phyloP scores from a whole-genome alignment of 1,140 invertebrate species.

The Zaprionus gabonicus region DNA sequence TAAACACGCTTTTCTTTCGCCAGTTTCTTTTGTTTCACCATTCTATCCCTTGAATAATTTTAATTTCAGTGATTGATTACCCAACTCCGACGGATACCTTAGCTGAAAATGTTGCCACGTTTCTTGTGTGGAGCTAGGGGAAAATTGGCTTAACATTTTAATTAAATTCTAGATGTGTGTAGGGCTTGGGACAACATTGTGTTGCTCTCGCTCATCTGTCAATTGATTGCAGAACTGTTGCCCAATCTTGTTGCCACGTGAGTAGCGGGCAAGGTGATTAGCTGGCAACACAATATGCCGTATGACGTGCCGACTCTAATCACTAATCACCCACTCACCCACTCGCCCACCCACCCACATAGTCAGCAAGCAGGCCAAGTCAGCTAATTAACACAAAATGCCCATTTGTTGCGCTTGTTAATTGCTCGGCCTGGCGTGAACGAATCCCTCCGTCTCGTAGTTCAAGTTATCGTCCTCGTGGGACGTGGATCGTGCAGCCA shows the following conservation, averaged over 20 bases:
- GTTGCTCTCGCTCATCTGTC: constrained; percentile 10
- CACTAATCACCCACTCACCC: constrained; percentile 23
- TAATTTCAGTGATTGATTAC: constrained; percentile 64
- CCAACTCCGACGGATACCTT: constrained; percentile 3
- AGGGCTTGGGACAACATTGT: constrained; percentile 37
- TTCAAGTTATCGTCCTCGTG: constrained; percentile 38
- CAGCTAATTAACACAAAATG: constrained; percentile 73
- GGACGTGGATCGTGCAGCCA: constrained; percentile 17
- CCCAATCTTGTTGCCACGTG: constrained; percentile 38
- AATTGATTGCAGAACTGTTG: constrained; percentile 24
- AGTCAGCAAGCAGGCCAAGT: not conserved
- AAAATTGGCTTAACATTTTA: constrained; percentile 37
- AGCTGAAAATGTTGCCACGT: constrained; percentile 4
- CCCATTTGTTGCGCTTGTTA: constrained; percentile 73
- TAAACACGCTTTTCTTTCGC: not conserved
- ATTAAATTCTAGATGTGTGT: constrained; percentile 30
- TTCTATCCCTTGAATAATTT: constrained; percentile 46
- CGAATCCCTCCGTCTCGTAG: constrained; percentile 2
- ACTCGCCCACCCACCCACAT: constrained; percentile 12
- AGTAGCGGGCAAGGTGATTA: constrained; percentile 55
- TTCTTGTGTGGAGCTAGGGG: not conserved
- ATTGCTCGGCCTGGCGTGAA: constrained; percentile 44
- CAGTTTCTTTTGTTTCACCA: constrained; percentile 21
- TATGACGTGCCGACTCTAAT: constrained; percentile 17
- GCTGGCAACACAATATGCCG: constrained; percentile 41